Percentiles rank a stretch among this genome's conserved stretches.
phyloP scores from a whole-genome alignment of 2,888 invertebrate species.

The Nephrotoma flavescens region DNA sequence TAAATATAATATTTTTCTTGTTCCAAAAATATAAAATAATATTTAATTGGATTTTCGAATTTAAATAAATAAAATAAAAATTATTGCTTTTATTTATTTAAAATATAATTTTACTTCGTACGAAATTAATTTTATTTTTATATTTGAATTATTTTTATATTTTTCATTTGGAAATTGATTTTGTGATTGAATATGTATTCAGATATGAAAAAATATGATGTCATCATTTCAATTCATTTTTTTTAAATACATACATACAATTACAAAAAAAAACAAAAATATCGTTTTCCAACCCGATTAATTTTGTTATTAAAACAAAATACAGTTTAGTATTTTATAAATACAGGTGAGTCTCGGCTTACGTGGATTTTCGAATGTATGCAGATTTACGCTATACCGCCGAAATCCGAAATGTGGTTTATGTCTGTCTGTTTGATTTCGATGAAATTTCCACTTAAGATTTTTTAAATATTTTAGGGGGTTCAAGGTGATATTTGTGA shows the following conservation, averaged over 20 bases:
- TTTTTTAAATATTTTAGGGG: too few species aligned
- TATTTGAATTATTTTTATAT: background rate
- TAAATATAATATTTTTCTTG: background rate
- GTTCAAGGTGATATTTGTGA: too few species aligned
- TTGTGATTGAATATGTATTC: background rate
- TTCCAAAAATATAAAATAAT: background rate
- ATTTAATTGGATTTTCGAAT: background rate
- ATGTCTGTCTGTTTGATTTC: too few species aligned
- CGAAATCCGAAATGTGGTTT: too few species aligned
- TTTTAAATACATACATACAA: background rate
- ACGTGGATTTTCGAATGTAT: background rate
- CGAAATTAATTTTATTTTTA: background rate
- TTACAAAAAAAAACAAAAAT: background rate
- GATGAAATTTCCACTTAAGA: too few species aligned
- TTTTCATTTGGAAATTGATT: background rate
- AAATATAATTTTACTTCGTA: background rate
- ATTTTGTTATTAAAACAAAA: background rate
- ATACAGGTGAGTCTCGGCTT: background rate
- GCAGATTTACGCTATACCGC: too few species aligned
- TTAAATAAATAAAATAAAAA: background rate
- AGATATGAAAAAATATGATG: background rate
- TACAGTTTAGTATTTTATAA: background rate
- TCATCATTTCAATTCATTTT: background rate
- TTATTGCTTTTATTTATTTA: background rate
- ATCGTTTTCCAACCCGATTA: background rate